These are phyloP conservation scores for Noctua janthe DNA, from an alignment of 2,888 invertebrate species.

Conservation along the genomic window DNA sequence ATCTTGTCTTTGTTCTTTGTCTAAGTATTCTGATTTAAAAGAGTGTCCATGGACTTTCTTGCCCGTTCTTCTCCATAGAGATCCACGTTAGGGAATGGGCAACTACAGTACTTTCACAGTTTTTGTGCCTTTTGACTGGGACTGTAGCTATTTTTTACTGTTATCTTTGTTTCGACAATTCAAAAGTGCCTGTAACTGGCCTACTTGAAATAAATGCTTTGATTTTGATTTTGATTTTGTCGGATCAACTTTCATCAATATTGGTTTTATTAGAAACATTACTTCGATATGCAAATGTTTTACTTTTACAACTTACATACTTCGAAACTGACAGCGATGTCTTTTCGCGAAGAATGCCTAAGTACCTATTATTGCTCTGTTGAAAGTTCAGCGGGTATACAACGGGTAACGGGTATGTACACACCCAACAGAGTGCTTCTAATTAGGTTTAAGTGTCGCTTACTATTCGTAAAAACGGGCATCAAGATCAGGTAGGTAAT, in stretches of 20 bases:
- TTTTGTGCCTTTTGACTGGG: too few relatives aligned
- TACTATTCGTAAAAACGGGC: neutral
- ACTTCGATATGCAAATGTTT: neutral
- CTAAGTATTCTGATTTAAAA: too few relatives aligned
- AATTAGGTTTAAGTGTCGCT: neutral
- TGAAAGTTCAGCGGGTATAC: neutral
- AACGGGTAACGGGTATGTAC: too few relatives aligned
- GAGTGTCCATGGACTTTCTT: too few relatives aligned
- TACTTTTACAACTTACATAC: neutral
- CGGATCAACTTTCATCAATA: neutral
- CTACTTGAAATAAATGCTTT: too few relatives aligned
- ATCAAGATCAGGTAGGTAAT: neutral
- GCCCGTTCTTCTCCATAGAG: too few relatives aligned
- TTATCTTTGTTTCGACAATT: too few relatives aligned
- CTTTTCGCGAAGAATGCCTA: neutral
- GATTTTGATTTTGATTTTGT: neutral
- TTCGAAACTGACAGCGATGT: neutral
- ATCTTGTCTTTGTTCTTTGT: too few relatives aligned
- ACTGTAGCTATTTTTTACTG: too few relatives aligned
- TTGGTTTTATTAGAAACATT: neutral
- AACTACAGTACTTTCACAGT: too few relatives aligned
- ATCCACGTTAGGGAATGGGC: too few relatives aligned
- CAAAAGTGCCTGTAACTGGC: too few relatives aligned
- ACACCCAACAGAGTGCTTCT: neutral
- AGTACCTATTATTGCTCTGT: neutral